phyloP scores from a whole-genome alignment of 2,888 invertebrate species.

The Eristalinus aeneus region DNA sequence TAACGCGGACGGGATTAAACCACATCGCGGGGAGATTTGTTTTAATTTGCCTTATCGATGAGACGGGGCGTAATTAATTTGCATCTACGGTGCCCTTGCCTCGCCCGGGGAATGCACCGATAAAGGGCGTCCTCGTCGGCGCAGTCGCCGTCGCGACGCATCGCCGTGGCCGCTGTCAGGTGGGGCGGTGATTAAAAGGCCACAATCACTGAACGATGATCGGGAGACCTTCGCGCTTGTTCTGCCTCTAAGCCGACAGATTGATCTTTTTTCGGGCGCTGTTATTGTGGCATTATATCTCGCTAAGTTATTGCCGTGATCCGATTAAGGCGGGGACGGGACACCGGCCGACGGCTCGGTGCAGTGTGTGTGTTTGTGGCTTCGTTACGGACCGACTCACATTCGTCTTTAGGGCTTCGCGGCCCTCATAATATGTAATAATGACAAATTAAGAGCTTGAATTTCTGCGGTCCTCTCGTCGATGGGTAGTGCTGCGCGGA shows the following conservation, averaged over 20 bases:
- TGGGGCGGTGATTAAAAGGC: conserved; percentile 49
- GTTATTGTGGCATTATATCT: conserved; percentile 71
- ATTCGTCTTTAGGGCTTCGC: conserved; percentile 48
- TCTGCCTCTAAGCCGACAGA: conserved; percentile 66
- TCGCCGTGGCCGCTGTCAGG: background rate
- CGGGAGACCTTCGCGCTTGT: conserved; percentile 62
- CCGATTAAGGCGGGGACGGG: conserved; percentile 58
- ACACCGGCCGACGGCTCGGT: conserved; percentile 12
- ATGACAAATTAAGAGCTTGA: conserved; percentile 70
- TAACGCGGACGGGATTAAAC: conserved; percentile 61
- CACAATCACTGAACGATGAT: conserved; percentile 58
- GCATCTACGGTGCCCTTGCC: conserved; percentile 51
- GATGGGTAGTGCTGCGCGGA: background rate
- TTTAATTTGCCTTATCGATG: conserved; percentile 67
- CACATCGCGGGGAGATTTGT: conserved; percentile 64
- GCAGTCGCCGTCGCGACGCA: background rate
- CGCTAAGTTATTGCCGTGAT: conserved; percentile 69
- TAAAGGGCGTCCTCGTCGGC: conserved; percentile 33
- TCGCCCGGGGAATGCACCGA: conserved; percentile 39
- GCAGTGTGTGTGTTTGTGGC: conserved; percentile 27
- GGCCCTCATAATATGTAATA: conserved; percentile 66
- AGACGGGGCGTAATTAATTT: conserved; percentile 70
- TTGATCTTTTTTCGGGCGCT: conserved; percentile 69
- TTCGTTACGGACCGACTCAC: conserved; percentile 35
- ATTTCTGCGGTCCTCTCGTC: conserved; percentile 32